Evolutionary conservation across 2,888 invertebrate species (phyloP).

Genomic region (Drosophila buzzatii): DNA sequence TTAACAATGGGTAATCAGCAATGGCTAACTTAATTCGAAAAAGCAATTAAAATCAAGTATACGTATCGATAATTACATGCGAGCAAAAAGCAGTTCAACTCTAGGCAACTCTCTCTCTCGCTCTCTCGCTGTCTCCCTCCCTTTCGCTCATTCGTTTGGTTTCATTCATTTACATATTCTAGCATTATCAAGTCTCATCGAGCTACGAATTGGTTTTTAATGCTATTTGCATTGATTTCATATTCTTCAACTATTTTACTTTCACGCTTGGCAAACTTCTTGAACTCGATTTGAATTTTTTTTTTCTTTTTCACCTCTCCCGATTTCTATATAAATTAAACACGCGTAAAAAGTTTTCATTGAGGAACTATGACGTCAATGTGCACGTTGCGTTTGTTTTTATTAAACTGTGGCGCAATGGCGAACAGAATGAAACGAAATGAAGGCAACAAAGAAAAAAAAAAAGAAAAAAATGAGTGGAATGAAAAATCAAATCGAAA

Average conservation of each 20-base stretch:
- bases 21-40: no score
- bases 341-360: constrained; percentile 28
- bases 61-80: neutral
- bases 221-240: constrained; percentile 30
- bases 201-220: constrained; percentile 30
- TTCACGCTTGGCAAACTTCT: constrained; percentile 4
- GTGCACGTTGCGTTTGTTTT: constrained; percentile 43
- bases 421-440: constrained; percentile 13
- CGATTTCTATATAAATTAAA: constrained; percentile 29
- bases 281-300: constrained; percentile 1
- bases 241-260: neutral
- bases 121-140: neutral
- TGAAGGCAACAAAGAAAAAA: neutral
- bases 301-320: neutral
- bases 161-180: constrained; percentile 7
- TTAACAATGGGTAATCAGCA: neutral
- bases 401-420: constrained; percentile 58
- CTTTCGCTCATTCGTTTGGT: neutral
- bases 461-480: neutral
- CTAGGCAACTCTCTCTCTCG: neutral
- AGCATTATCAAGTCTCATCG: neutral
- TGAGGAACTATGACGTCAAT: constrained; percentile 68
- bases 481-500: constrained; percentile 62
- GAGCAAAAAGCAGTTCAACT: neutral
- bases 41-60: neutral